phyloP scores from a whole-genome alignment of 2,797 vertebrate genomes.

The Loris lydekkerianus region DNA sequence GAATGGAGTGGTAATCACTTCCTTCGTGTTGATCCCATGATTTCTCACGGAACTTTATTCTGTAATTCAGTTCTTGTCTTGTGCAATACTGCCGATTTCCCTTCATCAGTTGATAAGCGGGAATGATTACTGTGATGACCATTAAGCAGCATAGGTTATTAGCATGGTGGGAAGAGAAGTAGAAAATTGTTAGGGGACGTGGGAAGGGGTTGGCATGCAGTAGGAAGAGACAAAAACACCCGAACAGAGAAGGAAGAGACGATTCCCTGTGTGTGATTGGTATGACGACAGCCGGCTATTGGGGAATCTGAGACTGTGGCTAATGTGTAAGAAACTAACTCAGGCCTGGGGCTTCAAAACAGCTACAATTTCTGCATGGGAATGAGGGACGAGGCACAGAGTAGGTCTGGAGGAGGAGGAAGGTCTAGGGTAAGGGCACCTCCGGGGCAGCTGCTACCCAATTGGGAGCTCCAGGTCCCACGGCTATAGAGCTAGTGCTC shows the following conservation, averaged over 20 bases:
- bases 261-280: neutral
- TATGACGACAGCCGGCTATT: neutral
- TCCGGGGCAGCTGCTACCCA: neutral
- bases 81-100: conserved; percentile 62
- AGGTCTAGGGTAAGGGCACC: neutral
- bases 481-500: neutral
- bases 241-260: neutral
- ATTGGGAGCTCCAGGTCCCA: neutral
- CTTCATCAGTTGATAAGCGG: conserved; percentile 72
- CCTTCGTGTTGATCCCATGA: neutral
- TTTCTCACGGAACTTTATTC: conserved; percentile 67
- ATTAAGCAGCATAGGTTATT: neutral
- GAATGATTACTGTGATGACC: conserved; percentile 60
- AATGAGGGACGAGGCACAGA: neutral
- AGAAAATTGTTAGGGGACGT: conserved; percentile 24
- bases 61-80: conserved; percentile 39
- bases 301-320: neutral
- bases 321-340: neutral
- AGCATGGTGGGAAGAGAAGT: neutral
- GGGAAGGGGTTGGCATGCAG: neutral
- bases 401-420: no score
- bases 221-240: neutral
- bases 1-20: conserved; percentile 73
- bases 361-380: neutral
- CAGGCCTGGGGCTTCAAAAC: neutral